Percentiles rank a stretch among this genome's conserved stretches.
These are phyloP conservation scores for Baccha elongata DNA, from an alignment of 2,888 invertebrate genomes.

Conservation along the genomic window DNA sequence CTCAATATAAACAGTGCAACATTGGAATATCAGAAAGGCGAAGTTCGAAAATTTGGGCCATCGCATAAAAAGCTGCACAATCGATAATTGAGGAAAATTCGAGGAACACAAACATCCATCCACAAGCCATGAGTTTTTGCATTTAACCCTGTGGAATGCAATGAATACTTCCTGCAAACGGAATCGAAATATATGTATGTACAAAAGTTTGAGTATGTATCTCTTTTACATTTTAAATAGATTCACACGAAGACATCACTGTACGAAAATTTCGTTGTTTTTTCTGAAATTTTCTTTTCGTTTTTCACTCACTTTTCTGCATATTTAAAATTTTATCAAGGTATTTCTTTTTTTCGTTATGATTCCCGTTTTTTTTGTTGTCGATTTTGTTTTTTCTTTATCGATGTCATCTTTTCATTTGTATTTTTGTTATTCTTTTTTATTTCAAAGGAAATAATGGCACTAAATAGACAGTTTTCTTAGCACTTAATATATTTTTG, in stretches of 20 bases:
- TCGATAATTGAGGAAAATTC: constrained; percentile 73
- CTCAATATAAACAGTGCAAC: constrained; percentile 45
- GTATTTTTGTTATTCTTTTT: constrained; percentile 18
- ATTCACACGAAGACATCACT: constrained; percentile 46
- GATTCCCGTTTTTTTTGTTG: constrained; percentile 12
- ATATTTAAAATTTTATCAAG: constrained; percentile 56
- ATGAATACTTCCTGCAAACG: constrained; percentile 66
- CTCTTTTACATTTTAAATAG: constrained; percentile 42
- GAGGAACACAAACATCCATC: constrained; percentile 49
- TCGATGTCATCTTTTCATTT: constrained; percentile 55
- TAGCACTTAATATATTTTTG: background rate
- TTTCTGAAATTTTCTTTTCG: constrained; percentile 19
- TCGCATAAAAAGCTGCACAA: constrained; percentile 74
- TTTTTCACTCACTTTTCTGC: constrained; percentile 66
- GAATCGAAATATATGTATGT: constrained; percentile 42
- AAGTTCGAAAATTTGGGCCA: constrained; percentile 75
- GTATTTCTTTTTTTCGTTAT: constrained; percentile 38
- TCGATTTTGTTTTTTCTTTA: constrained; percentile 28
- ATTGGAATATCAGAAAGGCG: constrained; percentile 57
- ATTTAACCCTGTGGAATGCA: constrained; percentile 45
- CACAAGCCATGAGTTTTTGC: constrained; percentile 40
- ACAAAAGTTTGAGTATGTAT: background rate
- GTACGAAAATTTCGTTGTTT: constrained; percentile 52
- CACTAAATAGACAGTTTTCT: background rate
- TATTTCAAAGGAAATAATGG: constrained; percentile 12